Evolutionary conservation across 2,113 vertebrate species (phyloP).

Genomic region (Phylloscopus whistleri): DNA sequence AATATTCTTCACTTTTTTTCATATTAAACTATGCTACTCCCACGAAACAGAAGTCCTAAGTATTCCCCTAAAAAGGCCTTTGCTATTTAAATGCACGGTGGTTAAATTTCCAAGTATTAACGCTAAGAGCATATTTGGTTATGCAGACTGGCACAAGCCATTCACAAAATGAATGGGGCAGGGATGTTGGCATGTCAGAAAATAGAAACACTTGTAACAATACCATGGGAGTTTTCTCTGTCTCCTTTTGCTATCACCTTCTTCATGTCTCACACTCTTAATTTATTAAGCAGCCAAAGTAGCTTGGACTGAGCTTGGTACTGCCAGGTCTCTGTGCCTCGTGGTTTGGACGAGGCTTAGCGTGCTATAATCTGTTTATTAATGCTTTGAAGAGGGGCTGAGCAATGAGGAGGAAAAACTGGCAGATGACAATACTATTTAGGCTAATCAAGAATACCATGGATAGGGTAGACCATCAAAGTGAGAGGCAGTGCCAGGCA

Average conservation of each 20-base stretch:
- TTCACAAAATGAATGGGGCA: neutral
- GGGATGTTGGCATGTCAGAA: neutral
- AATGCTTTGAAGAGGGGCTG: neutral
- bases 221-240: neutral
- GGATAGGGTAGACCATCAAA: neutral
- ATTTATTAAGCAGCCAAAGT: neutral
- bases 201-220: neutral
- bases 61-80: neutral
- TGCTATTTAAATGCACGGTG: neutral
- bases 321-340: neutral
- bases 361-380: conserved; percentile 2
- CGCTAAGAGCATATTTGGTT: neutral
- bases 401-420: neutral
- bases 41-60: conserved; percentile 16
- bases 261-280: neutral
- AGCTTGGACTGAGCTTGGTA: neutral
- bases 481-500: neutral
- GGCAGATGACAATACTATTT: conserved; percentile 30
- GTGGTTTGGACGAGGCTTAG: neutral
- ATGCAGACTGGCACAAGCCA: neutral
- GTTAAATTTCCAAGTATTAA: neutral
- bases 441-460: conserved; percentile 14
- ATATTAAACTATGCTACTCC: conserved; percentile 2
- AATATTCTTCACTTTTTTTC: neutral
- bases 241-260: neutral